Evolutionary conservation across 2,113 vertebrate genomes (phyloP), one percentile per base, ranked within the genome.

Genomic region (Bombycilla garrulus): DNA sequence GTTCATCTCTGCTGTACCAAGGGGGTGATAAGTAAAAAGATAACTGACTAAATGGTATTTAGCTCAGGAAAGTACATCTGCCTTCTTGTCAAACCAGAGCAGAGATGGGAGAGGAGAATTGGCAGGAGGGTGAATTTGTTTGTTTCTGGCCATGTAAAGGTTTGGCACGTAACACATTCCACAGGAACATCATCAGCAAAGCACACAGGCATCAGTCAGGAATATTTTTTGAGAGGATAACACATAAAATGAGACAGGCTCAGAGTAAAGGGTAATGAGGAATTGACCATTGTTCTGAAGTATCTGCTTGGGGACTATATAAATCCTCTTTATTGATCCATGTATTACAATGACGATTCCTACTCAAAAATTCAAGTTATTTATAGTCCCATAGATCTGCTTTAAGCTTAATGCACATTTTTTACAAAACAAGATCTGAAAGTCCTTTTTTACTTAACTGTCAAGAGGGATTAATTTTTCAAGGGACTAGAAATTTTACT

Each of bases 201-300:
- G 76, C 81, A 77, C 78, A 86, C 56, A 92, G 51, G 72, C 36
- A 48, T 73, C 92, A 86, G 51, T 79, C 56, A 91, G 79, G 60
- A 78, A 91, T 86, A 61, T 54, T 88, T 93, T 92, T 73, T 74
- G 44, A 88, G 54, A 81, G 42, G 86, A 76, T 16, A 71, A 38
- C 66, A 71, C 85, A 83, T 97, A 90, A 95, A 95, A 88, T 44
- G 77, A 90, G 81, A 76, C 81, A 92, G 38, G 71, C 51, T 83
- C 51, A 90, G 50, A 93, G 62, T 88, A 86, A 92, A 92, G 84
- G 74, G 53, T 90, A 96, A 95, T 88, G 87, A 96, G 94, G 88
- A 95, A 96, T 94, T 93, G 93, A 92, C 93, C 87, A 62, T 56
- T 92, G 47, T 86, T 93, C 79, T 90, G 80, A 95, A 95, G 56